Base-by-base conservation (phyloP, 2,888 invertebrate genomes). In the Spisula solida region DNA sequence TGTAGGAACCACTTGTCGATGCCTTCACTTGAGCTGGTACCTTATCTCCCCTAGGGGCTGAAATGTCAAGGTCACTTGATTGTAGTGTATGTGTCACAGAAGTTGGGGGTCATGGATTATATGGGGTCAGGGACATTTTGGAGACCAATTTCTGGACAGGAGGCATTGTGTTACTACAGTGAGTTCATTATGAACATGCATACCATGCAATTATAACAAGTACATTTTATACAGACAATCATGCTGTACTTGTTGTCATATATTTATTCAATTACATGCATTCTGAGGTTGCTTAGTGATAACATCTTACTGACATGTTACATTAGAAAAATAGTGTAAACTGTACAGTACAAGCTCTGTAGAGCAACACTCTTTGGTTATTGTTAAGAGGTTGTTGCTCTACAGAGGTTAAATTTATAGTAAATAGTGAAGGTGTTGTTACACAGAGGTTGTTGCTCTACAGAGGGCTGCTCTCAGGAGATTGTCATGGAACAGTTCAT, bases 1-100 rank as follows among this genome's bases (percentile, higher is more conserved):
- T 98, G 97, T 98, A 98, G 91, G 98, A 98, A 82, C 88, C 90
- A 85, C 79, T 81, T 29, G 88, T 25, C 41, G 81, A 47, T 41
- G 86, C 87, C 48, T 91, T 85, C 48, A 90, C 83, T 66, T 85
- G 66, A 29, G 84, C 82, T 82, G 91, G 88, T 70, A 92, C 55
- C 16, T 12, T 34, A 55, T 70, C 60, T 41, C 92, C 90, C 75
- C 70, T 85, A n/a, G 92, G 92, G 31, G 89, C 92, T 92, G 91
- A 86, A 90, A 92, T n/a, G 82, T 79, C 82, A 87, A 89, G 56
- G 51, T 70, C 60, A 66, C 60, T 0, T 66, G 12, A 66, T 12
- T 66, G 60, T 66, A 8, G 5, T 66, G 25, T 66, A 25, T 25
- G 60, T 66, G 60, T 12, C 60, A 25, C 41, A n/a, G 25, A 10